Base-by-base conservation (phyloP, 2,113 vertebrate species). In the Bubo scandiacus region DNA sequence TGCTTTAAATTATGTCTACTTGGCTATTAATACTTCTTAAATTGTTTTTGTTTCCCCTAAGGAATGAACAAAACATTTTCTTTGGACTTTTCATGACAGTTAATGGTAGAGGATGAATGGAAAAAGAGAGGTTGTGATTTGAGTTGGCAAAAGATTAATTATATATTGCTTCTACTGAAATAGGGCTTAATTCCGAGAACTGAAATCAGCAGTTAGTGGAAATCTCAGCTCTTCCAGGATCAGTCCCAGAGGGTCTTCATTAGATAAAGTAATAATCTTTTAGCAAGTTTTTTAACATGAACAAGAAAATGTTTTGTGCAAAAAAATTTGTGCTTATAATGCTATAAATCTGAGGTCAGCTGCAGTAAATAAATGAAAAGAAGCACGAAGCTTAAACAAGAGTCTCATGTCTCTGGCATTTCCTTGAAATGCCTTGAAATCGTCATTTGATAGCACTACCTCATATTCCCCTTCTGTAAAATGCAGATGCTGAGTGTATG, bases 361-460 rank as follows among this genome's bases (percentile, higher is more conserved):
- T 81, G 57, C 47, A 83, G 12, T 30, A 73, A 62, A 86, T 73
- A 92, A 68, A 90, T 43, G 22, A 70, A 86, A 91, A 92, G n/a
- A 77, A 79, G 6, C n/a, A 66, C 1, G 0, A 93, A 74, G 49
- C 34, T 91, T 90, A 58, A 92, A 68, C 21, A 52, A 70, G 61
- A 57, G 40, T 43, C 66, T 94, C 52, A 72, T 61, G 26, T 79
- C 57, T 90, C 67, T 87, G 83, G 65, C 20, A 94, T 90, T 94
- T 94, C 91, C 55, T 93, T 67, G n/a, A 90, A 88, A 66, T 93
- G 59, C 38, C 85, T 94, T 70, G 29, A 75, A 93, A 95, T 79
- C 0, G 0, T 72, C 49, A 85, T 87, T 79, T 94, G 61, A 95
- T 72, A 87, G 62, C 25, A 65, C 7, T 51, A 36, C 27, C 22